Percentiles rank a stretch among this genome's conserved stretches.
These are phyloP conservation scores for Psix sp. DNA, from an alignment of 1,140 invertebrate species.

Conservation along the genomic window DNA sequence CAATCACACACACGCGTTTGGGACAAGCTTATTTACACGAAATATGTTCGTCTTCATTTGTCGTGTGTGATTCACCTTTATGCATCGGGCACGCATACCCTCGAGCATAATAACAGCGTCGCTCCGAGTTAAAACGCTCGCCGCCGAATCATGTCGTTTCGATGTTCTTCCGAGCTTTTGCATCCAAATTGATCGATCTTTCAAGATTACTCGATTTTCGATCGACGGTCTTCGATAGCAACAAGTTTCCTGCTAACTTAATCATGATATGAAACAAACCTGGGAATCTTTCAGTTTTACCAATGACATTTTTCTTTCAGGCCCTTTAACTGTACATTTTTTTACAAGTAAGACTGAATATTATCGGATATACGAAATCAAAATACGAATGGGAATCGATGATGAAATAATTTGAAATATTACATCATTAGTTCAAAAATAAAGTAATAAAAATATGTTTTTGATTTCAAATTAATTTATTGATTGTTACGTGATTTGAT, in stretches of 20 bases:
- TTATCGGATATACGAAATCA: too few relatives aligned
- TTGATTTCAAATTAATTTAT: too few relatives aligned
- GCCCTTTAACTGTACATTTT: too few relatives aligned
- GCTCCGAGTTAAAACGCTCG: slow-evolving; percentile 40
- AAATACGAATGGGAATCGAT: too few relatives aligned
- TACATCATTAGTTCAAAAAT: too few relatives aligned
- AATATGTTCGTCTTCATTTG: slow-evolving; percentile 50
- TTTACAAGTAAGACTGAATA: too few relatives aligned
- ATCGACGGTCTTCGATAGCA: neutral
- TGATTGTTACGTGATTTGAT: too few relatives aligned
- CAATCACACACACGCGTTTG: slow-evolving; percentile 17
- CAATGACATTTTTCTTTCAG: too few relatives aligned
- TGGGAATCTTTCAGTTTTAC: too few relatives aligned
- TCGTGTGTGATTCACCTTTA: slow-evolving; percentile 35
- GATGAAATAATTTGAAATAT: too few relatives aligned
- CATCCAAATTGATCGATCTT: slow-evolving; percentile 51
- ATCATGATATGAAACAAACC: too few relatives aligned
- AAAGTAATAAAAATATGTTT: too few relatives aligned
- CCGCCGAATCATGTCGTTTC: slow-evolving; percentile 43
- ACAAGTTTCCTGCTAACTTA: neutral
- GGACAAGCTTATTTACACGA: slow-evolving; percentile 50
- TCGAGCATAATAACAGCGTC: slow-evolving; percentile 47
- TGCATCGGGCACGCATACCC: slow-evolving; percentile 41
- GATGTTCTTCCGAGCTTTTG: slow-evolving; percentile 17
- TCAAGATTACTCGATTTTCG: slow-evolving; percentile 32